A percentile compares a stretch with the other conserved stretches of the same genome.
These are phyloP conservation scores for Euspilapteryx auroguttella DNA, from an alignment of 2,888 invertebrate genomes.

Conservation along the genomic window DNA sequence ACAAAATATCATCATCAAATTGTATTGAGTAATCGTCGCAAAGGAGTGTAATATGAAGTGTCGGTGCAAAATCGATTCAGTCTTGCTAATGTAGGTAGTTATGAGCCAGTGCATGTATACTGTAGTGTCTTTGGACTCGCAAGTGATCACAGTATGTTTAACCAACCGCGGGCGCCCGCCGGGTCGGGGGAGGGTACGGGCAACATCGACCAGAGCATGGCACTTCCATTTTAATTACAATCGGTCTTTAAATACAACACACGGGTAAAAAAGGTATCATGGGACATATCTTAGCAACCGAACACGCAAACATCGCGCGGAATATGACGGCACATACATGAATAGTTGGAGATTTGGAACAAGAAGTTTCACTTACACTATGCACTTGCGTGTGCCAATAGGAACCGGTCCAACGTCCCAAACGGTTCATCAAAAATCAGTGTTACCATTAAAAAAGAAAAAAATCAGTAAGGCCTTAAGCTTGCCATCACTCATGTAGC, in stretches of 20 bases:
- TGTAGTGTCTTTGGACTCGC: conserved; percentile 28
- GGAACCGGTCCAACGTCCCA: conserved; percentile 51
- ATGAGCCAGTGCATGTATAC: conserved; percentile 15
- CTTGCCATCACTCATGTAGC: conserved; percentile 54
- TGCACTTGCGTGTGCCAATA: conserved; percentile 60
- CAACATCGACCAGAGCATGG: conserved; percentile 56
- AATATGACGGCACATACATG: conserved; percentile 49
- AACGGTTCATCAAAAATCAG: conserved; percentile 32
- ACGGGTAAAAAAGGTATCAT: conserved; percentile 42
- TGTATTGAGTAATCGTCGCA: conserved; percentile 17
- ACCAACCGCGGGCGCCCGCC: conserved; percentile 24
- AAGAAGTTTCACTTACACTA: conserved; percentile 60
- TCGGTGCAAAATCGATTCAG: conserved; percentile 68
- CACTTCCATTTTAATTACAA: conserved; percentile 45
- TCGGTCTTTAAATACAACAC: conserved; percentile 29
- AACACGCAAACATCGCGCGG: conserved; percentile 54
- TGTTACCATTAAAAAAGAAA: conserved; percentile 43
- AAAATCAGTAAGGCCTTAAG: conserved; percentile 50
- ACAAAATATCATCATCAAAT: conserved; percentile 10
- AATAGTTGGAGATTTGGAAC: conserved; percentile 62
- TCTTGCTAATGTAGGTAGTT: conserved; percentile 34
- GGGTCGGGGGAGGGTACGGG: conserved; percentile 31
- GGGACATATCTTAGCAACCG: conserved; percentile 41
- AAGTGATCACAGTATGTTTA: conserved; percentile 32
- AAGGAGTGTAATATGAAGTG: conserved; percentile 47